phyloP scores from a whole-genome alignment of 2,113 vertebrate genomes.

The Corythoichthys intestinalis region DNA sequence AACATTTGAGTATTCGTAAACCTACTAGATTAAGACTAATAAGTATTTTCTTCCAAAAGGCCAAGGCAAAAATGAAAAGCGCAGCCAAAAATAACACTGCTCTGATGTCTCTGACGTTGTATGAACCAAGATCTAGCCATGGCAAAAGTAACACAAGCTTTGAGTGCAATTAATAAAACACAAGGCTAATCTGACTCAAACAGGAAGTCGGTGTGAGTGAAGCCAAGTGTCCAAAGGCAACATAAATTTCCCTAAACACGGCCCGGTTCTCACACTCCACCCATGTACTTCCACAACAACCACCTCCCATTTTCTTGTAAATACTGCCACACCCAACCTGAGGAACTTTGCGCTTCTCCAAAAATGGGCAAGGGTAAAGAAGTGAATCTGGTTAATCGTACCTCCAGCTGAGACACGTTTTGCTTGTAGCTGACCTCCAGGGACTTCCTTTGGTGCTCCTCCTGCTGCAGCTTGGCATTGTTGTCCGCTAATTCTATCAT shows the following conservation, averaged over 20 bases:
- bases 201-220: conserved; percentile 56
- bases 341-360: conserved; percentile 22
- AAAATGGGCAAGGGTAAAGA: conserved; percentile 29
- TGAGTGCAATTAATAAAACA: conserved; percentile 21
- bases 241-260: conserved; percentile 36
- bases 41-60: too few relatives aligned
- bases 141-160: conserved; percentile 9
- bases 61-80: too few relatives aligned
- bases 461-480: conserved; percentile 87
- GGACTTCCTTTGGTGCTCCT: conserved; percentile 91
- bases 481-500: conserved; percentile 89
- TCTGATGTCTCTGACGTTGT: background rate
- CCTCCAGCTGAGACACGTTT: conserved; percentile 77
- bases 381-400: conserved; percentile 53
- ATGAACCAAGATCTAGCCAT: conserved; percentile 2
- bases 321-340: conserved; percentile 29
- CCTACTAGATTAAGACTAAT: too few relatives aligned
- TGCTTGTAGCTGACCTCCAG: conserved; percentile 88
- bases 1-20: too few relatives aligned
- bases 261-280: conserved; percentile 52
- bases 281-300: conserved; percentile 38
- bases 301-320: conserved; percentile 40
- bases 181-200: conserved; percentile 28
- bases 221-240: conserved; percentile 50
- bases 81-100: too few relatives aligned